Evolutionary conservation across 2,888 invertebrate genomes (phyloP).

Genomic region (Bhutanitis thaidina): DNA sequence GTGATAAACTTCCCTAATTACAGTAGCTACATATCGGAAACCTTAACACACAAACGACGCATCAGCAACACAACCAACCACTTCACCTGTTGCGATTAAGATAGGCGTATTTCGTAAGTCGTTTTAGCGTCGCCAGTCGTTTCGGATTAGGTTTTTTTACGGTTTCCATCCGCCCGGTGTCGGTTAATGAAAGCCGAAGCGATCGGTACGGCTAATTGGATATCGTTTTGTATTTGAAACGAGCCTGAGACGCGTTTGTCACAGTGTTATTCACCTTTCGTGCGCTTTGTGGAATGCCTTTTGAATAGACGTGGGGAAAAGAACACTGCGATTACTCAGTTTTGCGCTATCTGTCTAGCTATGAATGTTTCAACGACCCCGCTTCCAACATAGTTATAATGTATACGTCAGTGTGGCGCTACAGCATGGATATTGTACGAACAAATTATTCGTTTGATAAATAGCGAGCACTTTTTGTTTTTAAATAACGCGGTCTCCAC

Average conservation of each 20-base stretch:
- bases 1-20: no score
- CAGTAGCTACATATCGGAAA: no score
- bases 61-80: not conserved
- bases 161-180: constrained; percentile 48
- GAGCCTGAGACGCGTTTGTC: constrained; percentile 45
- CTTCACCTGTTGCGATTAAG: constrained; percentile 41
- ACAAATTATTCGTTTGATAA: not conserved
- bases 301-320: constrained; percentile 24
- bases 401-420: not conserved
- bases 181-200: constrained; percentile 59
- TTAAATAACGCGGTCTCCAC: no score
- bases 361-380: not conserved
- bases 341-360: constrained; percentile 7
- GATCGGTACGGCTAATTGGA: constrained; percentile 66
- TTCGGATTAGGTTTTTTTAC: constrained; percentile 43
- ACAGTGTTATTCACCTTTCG: constrained; percentile 50
- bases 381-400: not conserved
- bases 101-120: constrained; percentile 53
- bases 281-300: constrained; percentile 37
- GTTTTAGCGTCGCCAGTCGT: constrained; percentile 43
- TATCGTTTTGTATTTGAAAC: constrained; percentile 65
- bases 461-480: no score
- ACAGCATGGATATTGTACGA: not conserved
- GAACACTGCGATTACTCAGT: constrained; percentile 7
- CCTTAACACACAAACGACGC: no score